Evolutionary conservation across 2,888 invertebrate genomes (phyloP), one percentile per base, ranked within the genome.

Genomic region (Sthenelais limicola): DNA sequence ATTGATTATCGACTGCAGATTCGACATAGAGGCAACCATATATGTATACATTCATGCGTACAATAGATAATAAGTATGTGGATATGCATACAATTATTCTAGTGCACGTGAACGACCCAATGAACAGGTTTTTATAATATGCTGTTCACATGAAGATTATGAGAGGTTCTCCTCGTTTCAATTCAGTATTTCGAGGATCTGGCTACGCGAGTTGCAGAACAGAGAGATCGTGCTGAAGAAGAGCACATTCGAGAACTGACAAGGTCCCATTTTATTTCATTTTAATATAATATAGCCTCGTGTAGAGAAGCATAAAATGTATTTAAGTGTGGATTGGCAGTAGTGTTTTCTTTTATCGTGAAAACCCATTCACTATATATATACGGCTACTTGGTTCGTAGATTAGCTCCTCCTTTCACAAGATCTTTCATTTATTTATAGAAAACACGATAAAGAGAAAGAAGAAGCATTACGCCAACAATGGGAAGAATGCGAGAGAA

Each of bases 181-280:
- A 18, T 67, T 26, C 74, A 84, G 83, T 84, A 82, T 73, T 83
- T 80, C 76, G 83, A 84, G 62, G 79, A 80, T 15, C 76, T 82
- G 26, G 81, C 82, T 0, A 75, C 79, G 58, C 76, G 84, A 38
- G 78, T 85, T 12, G 81, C 82, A 33, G 81, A 81, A 30, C 83
- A 83, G 71, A 74, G 85, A 54, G 83, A 85, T 75, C 70, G 77
- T 24, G 82, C 82, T 3, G 85, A 84, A 73, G 82, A 79, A 51
- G 84, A 85, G 68, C 74, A 83, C 49, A 78, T 82, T 56, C 73
- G 81, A 70, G 83, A 84, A 68, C 68, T 82, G 21, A 81, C 74
- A 7, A 81, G 24, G 73, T 73, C 24, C 32, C 28, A 43, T 15
- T 43, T 15, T 43, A 9, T 43, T 18, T 15, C 43, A 43, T 43